phyloP scores from a whole-genome alignment of 2,113 vertebrate genomes.

The Procavia capensis region DNA sequence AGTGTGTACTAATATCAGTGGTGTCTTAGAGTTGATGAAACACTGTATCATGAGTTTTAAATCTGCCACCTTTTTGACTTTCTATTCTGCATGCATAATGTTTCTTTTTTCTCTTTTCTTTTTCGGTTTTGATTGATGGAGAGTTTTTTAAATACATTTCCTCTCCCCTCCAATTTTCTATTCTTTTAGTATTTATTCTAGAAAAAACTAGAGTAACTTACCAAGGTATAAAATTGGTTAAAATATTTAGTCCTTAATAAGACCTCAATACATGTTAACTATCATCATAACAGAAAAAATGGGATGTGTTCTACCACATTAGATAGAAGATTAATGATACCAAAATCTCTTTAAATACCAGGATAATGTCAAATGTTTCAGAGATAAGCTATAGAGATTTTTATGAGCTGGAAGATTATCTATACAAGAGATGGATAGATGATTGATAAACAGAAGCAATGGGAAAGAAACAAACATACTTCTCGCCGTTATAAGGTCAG shows the following conservation, averaged over 20 bases:
- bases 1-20: neutral
- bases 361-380: neutral
- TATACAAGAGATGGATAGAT: neutral
- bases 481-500: neutral
- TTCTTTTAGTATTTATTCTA: slow-evolving; percentile 47
- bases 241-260: neutral
- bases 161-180: neutral
- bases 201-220: slow-evolving; percentile 23
- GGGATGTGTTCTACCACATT: neutral
- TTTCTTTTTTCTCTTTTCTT: neutral
- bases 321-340: slow-evolving; percentile 7
- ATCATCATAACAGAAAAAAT: neutral
- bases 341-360: slow-evolving; percentile 55
- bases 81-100: slow-evolving; percentile 1
- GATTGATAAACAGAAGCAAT: neutral
- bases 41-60: neutral
- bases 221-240: neutral
- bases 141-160: slow-evolving; percentile 3
- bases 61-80: neutral
- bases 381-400: neutral
- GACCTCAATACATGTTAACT: slow-evolving; percentile 6
- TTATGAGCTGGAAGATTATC: neutral
- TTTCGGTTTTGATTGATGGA: slow-evolving; percentile 5
- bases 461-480: neutral
- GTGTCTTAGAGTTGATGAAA: neutral